Evolutionary conservation across 2,113 vertebrate genomes (phyloP).

Genomic region (Misgurnus anguillicaudatus): DNA sequence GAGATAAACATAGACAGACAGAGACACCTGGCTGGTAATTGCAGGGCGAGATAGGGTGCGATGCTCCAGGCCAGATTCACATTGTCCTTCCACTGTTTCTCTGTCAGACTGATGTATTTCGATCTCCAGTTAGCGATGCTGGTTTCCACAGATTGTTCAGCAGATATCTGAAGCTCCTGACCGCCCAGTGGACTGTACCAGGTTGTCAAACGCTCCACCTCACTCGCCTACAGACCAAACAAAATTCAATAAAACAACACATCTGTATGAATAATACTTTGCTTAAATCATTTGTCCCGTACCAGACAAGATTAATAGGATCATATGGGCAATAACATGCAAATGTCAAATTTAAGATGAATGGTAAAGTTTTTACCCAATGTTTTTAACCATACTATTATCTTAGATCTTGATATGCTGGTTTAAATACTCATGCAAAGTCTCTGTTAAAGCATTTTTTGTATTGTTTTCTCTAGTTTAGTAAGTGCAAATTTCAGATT

Average conservation of each 20-base stretch:
- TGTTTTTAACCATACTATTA: no score
- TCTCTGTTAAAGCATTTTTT: no score
- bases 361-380: no score
- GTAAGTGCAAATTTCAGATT: no score
- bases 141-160: slow-evolving; percentile 90
- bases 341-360: no score
- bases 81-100: slow-evolving; percentile 98
- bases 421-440: no score
- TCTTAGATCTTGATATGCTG: no score
- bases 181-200: slow-evolving; percentile 96
- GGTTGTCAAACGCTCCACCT: slow-evolving; percentile 91
- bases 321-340: no score
- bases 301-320: no score
- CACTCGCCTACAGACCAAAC: slow-evolving; percentile 81
- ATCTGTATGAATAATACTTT: neutral
- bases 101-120: slow-evolving; percentile 91
- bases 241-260: neutral
- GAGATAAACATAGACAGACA: neutral
- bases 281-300: neutral
- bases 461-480: no score
- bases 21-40: slow-evolving; percentile 86
- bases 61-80: slow-evolving; percentile 97
- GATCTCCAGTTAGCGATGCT: slow-evolving; percentile 96
- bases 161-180: slow-evolving; percentile 85
- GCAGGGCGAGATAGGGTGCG: slow-evolving; percentile 90